Evolutionary conservation across 2,797 vertebrate species (phyloP).

Genomic region (Anas georgica): DNA sequence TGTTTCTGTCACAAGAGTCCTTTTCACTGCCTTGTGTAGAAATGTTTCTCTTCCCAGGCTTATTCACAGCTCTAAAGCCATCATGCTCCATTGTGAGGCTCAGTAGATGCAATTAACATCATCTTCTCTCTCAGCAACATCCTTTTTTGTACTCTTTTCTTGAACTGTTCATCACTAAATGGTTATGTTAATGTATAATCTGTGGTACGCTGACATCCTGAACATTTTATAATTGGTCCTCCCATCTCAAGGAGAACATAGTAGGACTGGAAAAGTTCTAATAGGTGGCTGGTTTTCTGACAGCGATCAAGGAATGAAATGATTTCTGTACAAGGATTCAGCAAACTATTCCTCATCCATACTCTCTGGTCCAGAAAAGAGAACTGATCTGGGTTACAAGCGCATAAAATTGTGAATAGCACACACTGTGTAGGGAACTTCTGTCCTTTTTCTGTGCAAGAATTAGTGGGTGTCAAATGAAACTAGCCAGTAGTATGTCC

Average conservation of each 20-base stretch:
- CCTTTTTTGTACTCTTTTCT: background rate
- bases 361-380: background rate
- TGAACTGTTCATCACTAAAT: background rate
- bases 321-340: background rate
- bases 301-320: background rate
- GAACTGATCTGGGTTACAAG: background rate
- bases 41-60: conserved; percentile 30
- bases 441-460: background rate
- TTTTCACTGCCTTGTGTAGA: conserved; percentile 35
- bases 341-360: background rate
- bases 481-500: background rate
- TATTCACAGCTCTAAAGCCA: conserved; percentile 47
- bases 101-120: conserved; percentile 44
- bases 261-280: background rate
- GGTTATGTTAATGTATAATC: background rate
- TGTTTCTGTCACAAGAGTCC: conserved; percentile 19
- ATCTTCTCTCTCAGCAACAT: conserved; percentile 31
- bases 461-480: background rate
- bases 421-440: background rate
- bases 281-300: background rate
- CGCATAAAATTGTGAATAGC: background rate
- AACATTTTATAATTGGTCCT: background rate
- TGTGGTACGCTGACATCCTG: background rate
- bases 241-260: background rate
- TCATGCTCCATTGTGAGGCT: conserved; percentile 41